Evolutionary conservation across 2,797 vertebrate genomes (phyloP), one percentile per base, ranked within the genome.

Genomic region (Sebastes minor): DNA sequence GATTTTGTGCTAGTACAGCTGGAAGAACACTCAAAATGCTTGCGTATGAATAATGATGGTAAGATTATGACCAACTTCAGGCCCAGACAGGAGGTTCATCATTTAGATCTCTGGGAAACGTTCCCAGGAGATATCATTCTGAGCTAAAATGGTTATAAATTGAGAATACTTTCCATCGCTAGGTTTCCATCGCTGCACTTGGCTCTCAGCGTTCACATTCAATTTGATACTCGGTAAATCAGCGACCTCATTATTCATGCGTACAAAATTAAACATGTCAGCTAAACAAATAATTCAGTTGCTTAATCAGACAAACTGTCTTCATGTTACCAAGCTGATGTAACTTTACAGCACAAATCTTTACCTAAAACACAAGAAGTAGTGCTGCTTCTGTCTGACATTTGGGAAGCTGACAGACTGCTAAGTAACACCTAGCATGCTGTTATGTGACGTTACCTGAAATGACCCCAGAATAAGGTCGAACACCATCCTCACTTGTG

Each of bases 381-480:
- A 46, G 3, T 46, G 42, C 38, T 33, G 1, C 46, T 49, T 53
- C 38, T 66, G 35, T 57, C 46, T 49, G 28, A 57, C 5, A 49
- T 74, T 60, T 60, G 27, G 18, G 55, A 65, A 66, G 53, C 4
- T 55, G 28, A 73, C 8, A 56, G 35, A 56, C 13, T 55, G 64
- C 12, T 72, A 30, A 23, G 11, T 2, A 38, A 62, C 49, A 30
- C 38, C 3, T 56, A 6, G 25, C 56, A 35, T 35, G 61, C 6
- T 22, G 13, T 49, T 12, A 27, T 25, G 56, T 6, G 30, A 22
- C 0, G 0, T 89, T 96, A 99, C 98, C 98, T 99, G 99, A 93
- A 99, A 99, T 0, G 98, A 99, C 0, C 99, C 98, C 53, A 99
- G 91, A 38, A 98, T 92, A 0, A 99, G 97, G 83, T 99, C 99